These are phyloP conservation scores for Chromobotia macracanthus DNA, from an alignment of 2,797 vertebrate species.

Conservation along the genomic window DNA sequence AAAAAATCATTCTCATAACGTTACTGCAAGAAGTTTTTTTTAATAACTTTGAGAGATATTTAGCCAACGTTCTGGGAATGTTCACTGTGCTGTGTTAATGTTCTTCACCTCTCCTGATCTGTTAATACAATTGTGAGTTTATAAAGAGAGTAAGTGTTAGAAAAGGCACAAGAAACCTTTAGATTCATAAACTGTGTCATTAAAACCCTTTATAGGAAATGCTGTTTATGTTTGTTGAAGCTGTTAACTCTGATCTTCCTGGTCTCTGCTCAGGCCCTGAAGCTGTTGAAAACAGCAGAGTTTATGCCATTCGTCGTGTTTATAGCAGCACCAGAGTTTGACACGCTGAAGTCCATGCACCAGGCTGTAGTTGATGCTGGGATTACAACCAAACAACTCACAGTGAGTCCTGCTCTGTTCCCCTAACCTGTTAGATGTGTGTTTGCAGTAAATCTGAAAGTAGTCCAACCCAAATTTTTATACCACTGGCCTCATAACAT, in stretches of 20 bases:
- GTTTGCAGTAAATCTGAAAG: too few relatives aligned
- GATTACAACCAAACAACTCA: slow-evolving; percentile 93
- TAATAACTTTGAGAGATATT: too few relatives aligned
- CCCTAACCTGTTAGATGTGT: not conserved
- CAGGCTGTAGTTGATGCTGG: slow-evolving; percentile 95
- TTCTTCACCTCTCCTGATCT: not conserved
- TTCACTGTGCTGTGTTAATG: too few relatives aligned
- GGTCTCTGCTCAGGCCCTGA: slow-evolving; percentile 83
- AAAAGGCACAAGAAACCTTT: too few relatives aligned
- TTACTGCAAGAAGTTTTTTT: too few relatives aligned
- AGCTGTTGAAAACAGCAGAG: slow-evolving; percentile 92
- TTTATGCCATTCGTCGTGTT: slow-evolving; percentile 99
- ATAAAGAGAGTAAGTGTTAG: too few relatives aligned
- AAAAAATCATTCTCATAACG: too few relatives aligned
- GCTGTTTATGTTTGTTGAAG: not conserved
- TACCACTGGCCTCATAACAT: too few relatives aligned
- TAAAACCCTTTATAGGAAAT: not conserved
- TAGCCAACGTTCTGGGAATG: too few relatives aligned
- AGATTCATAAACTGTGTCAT: not conserved
- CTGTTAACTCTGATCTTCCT: not conserved
- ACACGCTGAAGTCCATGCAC: slow-evolving; percentile 94
- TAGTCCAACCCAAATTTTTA: too few relatives aligned
- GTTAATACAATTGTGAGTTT: too few relatives aligned
- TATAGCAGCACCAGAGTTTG: slow-evolving; percentile 91
- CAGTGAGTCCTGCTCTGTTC: slow-evolving; percentile 75